These are phyloP conservation scores for Drosophila macrospina DNA, from an alignment of 2,888 invertebrate genomes.

Conservation along the genomic window DNA sequence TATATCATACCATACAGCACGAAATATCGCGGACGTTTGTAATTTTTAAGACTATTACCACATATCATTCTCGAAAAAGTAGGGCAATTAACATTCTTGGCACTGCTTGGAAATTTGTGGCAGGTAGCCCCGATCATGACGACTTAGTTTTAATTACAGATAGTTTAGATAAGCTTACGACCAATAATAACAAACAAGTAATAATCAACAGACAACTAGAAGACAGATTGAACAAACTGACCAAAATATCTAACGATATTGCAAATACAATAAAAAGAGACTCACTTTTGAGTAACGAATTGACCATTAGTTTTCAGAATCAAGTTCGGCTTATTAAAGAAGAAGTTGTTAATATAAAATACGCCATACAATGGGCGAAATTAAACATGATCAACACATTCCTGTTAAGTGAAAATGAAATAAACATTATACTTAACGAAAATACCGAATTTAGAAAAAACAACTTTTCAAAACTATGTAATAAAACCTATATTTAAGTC, in stretches of 20 bases:
- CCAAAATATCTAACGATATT: not conserved
- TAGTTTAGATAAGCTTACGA: too few relatives aligned
- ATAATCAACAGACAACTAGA: slow-evolving; percentile 1
- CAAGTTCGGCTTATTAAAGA: slow-evolving; percentile 1
- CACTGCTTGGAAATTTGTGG: slow-evolving; percentile 5
- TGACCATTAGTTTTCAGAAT: not conserved
- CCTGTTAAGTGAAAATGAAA: slow-evolving; percentile 2
- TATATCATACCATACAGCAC: slow-evolving; percentile 2
- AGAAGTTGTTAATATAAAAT: slow-evolving; percentile 1
- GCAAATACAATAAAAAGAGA: not conserved
- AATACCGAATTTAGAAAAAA: not conserved
- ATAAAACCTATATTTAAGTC: slow-evolving; percentile 2
- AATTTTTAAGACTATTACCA: slow-evolving; percentile 2
- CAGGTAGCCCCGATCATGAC: slow-evolving; percentile 5
- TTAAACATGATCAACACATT: slow-evolving; percentile 5
- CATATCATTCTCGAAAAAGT: not conserved
- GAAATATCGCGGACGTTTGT: not conserved
- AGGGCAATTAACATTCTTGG: slow-evolving; percentile 4
- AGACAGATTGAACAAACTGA: not conserved
- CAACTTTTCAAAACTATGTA: too few relatives aligned
- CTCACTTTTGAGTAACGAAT: not conserved
- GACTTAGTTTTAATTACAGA: slow-evolving; percentile 2
- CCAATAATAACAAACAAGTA: not conserved
- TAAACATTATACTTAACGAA: not conserved
- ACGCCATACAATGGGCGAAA: slow-evolving; percentile 7